Evolutionary conservation across 2,113 vertebrate species (phyloP).

Genomic region (Oryzias curvinotus): DNA sequence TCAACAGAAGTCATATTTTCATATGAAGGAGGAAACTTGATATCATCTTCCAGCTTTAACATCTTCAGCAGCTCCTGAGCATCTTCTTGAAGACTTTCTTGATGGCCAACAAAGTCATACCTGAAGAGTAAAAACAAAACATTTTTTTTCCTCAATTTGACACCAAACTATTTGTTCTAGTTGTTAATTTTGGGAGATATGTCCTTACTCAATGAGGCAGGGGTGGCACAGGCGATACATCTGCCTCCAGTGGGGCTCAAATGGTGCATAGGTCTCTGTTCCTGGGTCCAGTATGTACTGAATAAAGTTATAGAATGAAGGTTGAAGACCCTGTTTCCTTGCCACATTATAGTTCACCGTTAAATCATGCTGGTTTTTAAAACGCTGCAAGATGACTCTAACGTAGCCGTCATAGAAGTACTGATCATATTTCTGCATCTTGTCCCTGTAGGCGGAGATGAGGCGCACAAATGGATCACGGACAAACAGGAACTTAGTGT

Average conservation of each 20-base stretch:
- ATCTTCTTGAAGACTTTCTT: constrained; percentile 43
- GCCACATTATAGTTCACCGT: background rate
- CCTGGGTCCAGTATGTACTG: constrained; percentile 37
- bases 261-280: background rate
- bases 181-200: background rate
- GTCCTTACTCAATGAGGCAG: constrained; percentile 43
- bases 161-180: background rate
- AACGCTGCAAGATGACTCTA: constrained; percentile 2
- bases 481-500: constrained; percentile 57
- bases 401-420: background rate
- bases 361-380: background rate
- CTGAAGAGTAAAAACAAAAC: constrained; percentile 4
- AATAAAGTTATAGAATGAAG: constrained; percentile 44
- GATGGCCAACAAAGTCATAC: constrained; percentile 59
- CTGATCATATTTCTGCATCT: background rate
- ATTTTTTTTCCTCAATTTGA: background rate
- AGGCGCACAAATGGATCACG: constrained; percentile 50
- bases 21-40: constrained; percentile 29
- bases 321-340: rapidly evolving
- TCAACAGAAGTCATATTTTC: background rate
- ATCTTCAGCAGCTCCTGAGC: constrained; percentile 17
- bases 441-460: constrained; percentile 42
- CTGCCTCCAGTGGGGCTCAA: constrained; percentile 55
- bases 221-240: constrained; percentile 42
- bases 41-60: constrained; percentile 3